Evolutionary conservation across 37 sponge, comb jelly and placozoan species (phyloP).

Genomic region (Beroe forskalii): DNA sequence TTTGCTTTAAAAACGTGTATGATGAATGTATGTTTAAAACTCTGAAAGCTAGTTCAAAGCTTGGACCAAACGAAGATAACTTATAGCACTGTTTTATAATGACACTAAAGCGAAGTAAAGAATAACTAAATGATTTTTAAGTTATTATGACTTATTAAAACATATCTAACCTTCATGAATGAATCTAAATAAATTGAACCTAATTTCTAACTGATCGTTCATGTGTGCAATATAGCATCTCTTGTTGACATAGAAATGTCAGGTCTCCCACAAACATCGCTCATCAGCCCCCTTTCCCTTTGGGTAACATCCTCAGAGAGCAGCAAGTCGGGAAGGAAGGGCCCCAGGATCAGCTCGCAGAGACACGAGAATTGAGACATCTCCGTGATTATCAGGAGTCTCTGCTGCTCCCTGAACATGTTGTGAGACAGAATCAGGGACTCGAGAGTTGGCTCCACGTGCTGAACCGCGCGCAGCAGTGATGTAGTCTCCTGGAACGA

Average conservation of each 20-base stretch:
- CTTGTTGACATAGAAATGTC: slow-evolving; percentile 16
- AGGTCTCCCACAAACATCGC: slow-evolving; percentile 38
- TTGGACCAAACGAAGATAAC: too few relatives aligned
- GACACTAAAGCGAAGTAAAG: too few relatives aligned
- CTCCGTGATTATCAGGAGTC: not conserved
- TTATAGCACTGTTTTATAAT: too few relatives aligned
- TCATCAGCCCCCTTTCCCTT: slow-evolving; percentile 15
- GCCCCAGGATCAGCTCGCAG: not conserved
- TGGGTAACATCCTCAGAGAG: not conserved
- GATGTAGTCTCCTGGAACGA: not conserved
- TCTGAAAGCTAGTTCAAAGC: too few relatives aligned
- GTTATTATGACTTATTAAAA: too few relatives aligned
- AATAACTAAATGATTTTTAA: too few relatives aligned
- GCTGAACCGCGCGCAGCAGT: not conserved
- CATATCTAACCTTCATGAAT: too few relatives aligned
- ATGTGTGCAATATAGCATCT: not conserved
- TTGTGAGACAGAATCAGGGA: slow-evolving; percentile 20
- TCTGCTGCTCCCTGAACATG: slow-evolving; percentile 8
- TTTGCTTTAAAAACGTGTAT: too few relatives aligned
- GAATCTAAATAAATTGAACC: too few relatives aligned
- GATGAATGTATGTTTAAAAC: too few relatives aligned
- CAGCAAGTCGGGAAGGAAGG: slow-evolving; percentile 47
- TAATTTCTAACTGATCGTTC: too few relatives aligned
- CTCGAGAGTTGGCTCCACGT: slow-evolving; percentile 14
- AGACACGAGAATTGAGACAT: slow-evolving; percentile 4